phyloP scores from a whole-genome alignment of 92 coral and sea anemone genomes.

The Metridium senile region DNA sequence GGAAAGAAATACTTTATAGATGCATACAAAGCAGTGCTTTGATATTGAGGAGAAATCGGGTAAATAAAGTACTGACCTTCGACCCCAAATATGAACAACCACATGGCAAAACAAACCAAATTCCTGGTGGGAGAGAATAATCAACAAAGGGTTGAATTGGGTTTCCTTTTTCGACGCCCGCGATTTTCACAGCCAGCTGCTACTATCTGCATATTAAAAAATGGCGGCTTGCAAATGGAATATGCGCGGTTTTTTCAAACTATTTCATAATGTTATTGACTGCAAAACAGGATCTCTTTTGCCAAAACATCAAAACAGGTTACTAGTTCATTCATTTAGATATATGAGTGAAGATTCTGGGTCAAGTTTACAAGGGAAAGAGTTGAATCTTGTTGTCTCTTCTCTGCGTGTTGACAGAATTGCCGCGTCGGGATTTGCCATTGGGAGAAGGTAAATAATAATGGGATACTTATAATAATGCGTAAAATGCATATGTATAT shows the following conservation, averaged over 20 bases:
- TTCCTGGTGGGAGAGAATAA: no score
- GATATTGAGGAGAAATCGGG: no score
- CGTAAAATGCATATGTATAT: no score
- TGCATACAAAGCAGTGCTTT: no score
- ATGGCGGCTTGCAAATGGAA: neutral
- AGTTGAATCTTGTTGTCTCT: conserved; percentile 55
- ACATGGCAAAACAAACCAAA: no score
- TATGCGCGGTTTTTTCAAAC: neutral
- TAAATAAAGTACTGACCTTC: no score
- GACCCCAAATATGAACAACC: no score
- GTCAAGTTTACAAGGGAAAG: conserved; percentile 15
- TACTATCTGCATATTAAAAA: no score
- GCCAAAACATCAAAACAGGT: neutral
- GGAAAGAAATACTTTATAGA: no score
- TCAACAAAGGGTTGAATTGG: neutral
- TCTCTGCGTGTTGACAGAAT: conserved; percentile 74
- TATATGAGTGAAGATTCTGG: neutral
- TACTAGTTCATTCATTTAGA: neutral
- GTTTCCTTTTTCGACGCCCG: neutral
- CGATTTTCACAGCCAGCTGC: no score
- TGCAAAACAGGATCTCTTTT: neutral
- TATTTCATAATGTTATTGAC: neutral
- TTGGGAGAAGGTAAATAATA: conserved; percentile 79
- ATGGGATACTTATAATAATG: no score
- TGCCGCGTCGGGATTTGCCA: conserved; percentile 64